Conservation (phyloP, 2,888 invertebrate species). For the Cosmorhoe ocellata region DNA sequence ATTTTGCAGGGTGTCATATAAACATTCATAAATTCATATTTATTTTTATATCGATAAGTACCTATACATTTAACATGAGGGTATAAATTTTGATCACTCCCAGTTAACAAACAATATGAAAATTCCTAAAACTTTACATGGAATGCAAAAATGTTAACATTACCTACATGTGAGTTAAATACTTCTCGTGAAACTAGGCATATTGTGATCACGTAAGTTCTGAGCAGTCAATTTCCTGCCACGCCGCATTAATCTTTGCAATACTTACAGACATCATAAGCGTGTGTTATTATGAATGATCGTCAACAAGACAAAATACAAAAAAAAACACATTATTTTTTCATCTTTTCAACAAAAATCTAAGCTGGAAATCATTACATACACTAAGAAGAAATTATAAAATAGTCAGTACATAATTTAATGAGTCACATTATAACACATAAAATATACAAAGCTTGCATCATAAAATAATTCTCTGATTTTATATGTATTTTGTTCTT, state of each 20-base stretch:
- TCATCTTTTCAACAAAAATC: too few species aligned
- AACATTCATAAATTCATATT: conserved; percentile 29
- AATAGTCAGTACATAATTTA: conserved; percentile 2
- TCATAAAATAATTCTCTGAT: too few species aligned
- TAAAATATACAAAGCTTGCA: conserved; percentile 5
- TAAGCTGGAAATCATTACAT: too few species aligned
- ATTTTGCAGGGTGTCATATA: conserved; percentile 17
- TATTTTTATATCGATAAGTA: conserved; percentile 20
- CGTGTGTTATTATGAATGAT: conserved; percentile 9
- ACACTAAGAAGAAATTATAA: background rate
- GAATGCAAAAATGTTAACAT: conserved; percentile 34
- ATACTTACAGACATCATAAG: conserved; percentile 32
- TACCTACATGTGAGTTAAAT: conserved; percentile 13
- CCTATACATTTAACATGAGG: conserved; percentile 12
- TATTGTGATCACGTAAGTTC: conserved; percentile 20
- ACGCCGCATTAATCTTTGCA: conserved; percentile 31
- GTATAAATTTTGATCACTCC: conserved; percentile 1
- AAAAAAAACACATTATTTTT: too few species aligned
- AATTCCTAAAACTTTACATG: conserved; percentile 27
- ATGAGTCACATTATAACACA: conserved; percentile 8
- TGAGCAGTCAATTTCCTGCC: conserved; percentile 33
- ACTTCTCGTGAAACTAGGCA: conserved; percentile 18
- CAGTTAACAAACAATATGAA: conserved; percentile 11
- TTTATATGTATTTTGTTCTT: too few species aligned
- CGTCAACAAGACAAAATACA: too few species aligned